Conservation (phyloP, 2,888 invertebrate genomes). For the Andrena fulva region DNA sequence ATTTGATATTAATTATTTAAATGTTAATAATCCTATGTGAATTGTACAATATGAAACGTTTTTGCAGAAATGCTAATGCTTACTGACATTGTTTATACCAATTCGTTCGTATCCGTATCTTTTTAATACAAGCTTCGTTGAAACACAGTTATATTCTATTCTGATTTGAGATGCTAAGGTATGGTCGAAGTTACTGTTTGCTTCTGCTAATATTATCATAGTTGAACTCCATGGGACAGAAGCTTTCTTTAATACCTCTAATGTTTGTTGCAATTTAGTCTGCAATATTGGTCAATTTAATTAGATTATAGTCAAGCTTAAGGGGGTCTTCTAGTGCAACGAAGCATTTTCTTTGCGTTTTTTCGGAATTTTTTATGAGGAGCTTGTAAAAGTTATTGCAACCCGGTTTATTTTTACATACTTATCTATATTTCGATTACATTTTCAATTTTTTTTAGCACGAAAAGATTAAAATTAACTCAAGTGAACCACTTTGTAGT, state of each 20-base stretch:
- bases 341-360: too few species aligned
- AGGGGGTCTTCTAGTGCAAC: too few species aligned
- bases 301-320: slow-evolving; percentile 1
- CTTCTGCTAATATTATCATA: slow-evolving; percentile 78
- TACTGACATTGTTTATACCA: slow-evolving; percentile 79
- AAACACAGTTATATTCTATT: slow-evolving; percentile 82
- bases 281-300: slow-evolving; percentile 56
- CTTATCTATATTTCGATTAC: too few species aligned
- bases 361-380: too few species aligned
- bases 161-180: slow-evolving; percentile 81
- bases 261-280: slow-evolving; percentile 79
- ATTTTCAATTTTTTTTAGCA: too few species aligned
- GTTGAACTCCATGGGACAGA: slow-evolving; percentile 84
- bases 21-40: neutral
- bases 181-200: slow-evolving; percentile 79
- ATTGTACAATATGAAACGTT: neutral
- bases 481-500: too few species aligned
- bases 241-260: slow-evolving; percentile 80
- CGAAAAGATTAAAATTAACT: too few species aligned
- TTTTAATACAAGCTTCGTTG: slow-evolving; percentile 84
- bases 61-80: slow-evolving; percentile 20
- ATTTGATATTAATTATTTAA: neutral
- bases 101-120: slow-evolving; percentile 84
- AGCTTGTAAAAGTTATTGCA: too few species aligned
- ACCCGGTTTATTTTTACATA: too few species aligned